These are phyloP conservation scores for Cotesia glomerata DNA, from an alignment of 1,140 invertebrate genomes.

Conservation along the genomic window DNA sequence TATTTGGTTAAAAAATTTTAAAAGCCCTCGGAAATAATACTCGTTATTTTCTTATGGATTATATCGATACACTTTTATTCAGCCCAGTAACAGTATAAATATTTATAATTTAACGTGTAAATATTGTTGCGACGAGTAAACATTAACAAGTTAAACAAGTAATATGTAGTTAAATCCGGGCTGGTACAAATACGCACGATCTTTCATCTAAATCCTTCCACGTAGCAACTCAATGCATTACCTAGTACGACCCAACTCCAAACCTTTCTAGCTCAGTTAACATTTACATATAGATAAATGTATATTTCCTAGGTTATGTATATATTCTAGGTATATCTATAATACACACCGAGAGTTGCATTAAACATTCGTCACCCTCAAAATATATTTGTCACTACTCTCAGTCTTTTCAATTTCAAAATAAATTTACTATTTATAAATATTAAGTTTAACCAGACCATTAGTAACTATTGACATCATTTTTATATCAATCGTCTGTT, in stretches of 20 bases:
- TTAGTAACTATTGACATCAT: no score
- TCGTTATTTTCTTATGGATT: no score
- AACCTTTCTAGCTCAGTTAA: slow-evolving; percentile 17
- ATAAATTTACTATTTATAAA: not conserved
- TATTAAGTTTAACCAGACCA: not conserved
- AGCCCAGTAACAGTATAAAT: not conserved
- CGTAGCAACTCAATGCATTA: slow-evolving; percentile 28
- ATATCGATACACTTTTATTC: no score
- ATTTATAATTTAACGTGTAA: slow-evolving; percentile 4
- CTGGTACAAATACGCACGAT: slow-evolving; percentile 31
- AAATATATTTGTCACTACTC: slow-evolving; percentile 4
- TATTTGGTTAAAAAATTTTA: not conserved
- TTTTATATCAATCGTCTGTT: no score
- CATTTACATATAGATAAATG: slow-evolving; percentile 27
- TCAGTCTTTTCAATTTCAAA: not conserved
- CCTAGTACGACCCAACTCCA: slow-evolving; percentile 7
- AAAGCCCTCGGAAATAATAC: not conserved
- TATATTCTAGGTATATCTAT: not conserved
- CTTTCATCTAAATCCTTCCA: slow-evolving; percentile 31
- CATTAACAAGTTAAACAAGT: slow-evolving; percentile 25
- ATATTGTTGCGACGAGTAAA: slow-evolving; percentile 32
- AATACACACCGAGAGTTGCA: not conserved
- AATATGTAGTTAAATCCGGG: slow-evolving; percentile 20
- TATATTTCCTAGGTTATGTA: not conserved
- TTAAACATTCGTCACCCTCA: not conserved